Evolutionary conservation across 2,888 invertebrate species (phyloP).

Genomic region (Drosophila diplacantha): DNA sequence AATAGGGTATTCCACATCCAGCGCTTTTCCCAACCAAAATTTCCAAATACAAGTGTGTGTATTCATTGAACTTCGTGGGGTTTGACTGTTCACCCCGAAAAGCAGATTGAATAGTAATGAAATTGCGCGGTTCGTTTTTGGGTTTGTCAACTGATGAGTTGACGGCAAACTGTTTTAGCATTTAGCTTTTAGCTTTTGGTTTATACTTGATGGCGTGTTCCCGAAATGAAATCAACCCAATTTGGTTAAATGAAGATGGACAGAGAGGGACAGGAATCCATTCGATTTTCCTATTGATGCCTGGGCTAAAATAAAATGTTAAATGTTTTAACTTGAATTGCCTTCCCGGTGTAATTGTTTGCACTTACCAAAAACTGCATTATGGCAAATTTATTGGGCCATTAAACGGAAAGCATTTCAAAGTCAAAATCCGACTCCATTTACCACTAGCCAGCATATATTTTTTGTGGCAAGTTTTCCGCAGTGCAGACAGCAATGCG

Average conservation of each 20-base stretch:
- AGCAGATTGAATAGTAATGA: constrained; percentile 26
- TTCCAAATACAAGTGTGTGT: not conserved
- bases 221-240: constrained; percentile 26
- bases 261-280: not conserved
- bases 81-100: constrained; percentile 22
- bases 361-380: not conserved
- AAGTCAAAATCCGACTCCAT: constrained; percentile 27
- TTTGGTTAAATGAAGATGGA: constrained; percentile 33
- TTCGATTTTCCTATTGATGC: constrained; percentile 1
- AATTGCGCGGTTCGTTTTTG: constrained; percentile 22
- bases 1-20: not conserved
- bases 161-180: constrained; percentile 10
- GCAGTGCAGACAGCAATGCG: constrained; percentile 7
- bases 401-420: constrained; percentile 19
- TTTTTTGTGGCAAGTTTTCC: constrained; percentile 2
- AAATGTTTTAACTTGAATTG: not conserved
- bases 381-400: constrained; percentile 14
- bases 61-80: constrained; percentile 12
- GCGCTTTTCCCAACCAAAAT: not conserved
- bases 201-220: constrained; percentile 37
- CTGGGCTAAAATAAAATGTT: not conserved
- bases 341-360: not conserved
- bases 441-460: constrained; percentile 7
- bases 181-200: constrained; percentile 16
- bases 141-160: constrained; percentile 19